phyloP scores from a whole-genome alignment of 2,888 invertebrate genomes.

The Ectropis crepuscularia region DNA sequence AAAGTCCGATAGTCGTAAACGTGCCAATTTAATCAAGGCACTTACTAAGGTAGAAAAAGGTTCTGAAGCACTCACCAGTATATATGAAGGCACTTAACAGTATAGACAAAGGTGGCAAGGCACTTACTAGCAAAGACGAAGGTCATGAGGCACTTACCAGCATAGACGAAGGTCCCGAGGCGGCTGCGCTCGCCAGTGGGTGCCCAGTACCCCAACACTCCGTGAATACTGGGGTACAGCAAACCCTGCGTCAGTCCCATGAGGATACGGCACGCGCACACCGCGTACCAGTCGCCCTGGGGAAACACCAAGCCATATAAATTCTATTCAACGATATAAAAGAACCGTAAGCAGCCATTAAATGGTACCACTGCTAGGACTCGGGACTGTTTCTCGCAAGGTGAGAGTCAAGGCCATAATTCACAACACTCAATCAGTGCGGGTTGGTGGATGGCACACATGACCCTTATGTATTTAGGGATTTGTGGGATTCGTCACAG shows the following conservation, averaged over 20 bases:
- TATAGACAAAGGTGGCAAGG: not conserved
- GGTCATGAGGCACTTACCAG: slow-evolving; percentile 62
- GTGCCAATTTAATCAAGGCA: no score
- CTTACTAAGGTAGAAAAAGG: slow-evolving; percentile 9
- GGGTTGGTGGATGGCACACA: no score
- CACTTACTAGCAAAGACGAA: not conserved
- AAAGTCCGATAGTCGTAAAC: no score
- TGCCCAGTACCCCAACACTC: slow-evolving; percentile 88
- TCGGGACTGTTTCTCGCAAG: no score
- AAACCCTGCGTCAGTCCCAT: slow-evolving; percentile 89
- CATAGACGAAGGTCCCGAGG: slow-evolving; percentile 87
- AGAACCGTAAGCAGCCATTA: no score
- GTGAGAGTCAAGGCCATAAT: no score
- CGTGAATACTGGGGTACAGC: slow-evolving; percentile 88
- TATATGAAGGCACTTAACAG: not conserved
- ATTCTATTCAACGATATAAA: not conserved
- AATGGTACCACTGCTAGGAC: no score
- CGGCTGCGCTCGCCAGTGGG: slow-evolving; percentile 89
- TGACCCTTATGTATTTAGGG: no score
- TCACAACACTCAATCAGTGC: no score
- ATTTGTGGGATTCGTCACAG: no score
- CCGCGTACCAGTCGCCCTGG: slow-evolving; percentile 74
- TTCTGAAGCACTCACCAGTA: not conserved
- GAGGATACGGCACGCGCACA: slow-evolving; percentile 82
- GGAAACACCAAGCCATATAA: slow-evolving; percentile 9